phyloP scores from a whole-genome alignment of 2,113 vertebrate species.

The Tympanuchus pallidicinctus region DNA sequence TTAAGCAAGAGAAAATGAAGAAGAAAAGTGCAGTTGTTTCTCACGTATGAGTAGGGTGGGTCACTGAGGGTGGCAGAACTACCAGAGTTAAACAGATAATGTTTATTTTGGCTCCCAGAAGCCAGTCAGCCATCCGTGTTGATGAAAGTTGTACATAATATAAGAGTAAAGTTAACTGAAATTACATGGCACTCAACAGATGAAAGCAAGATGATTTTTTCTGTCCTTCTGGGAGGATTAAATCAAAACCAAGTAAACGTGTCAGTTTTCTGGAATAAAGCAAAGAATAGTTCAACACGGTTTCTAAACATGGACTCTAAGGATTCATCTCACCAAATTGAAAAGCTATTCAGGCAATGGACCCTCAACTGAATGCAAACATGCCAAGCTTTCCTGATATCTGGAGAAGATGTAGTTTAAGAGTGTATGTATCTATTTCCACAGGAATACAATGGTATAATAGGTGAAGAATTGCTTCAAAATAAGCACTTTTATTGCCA shows the following conservation, averaged over 20 bases:
- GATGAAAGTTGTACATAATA: not conserved
- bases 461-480: not conserved
- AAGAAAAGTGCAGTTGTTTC: not conserved
- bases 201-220: not conserved
- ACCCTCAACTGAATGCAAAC: not conserved
- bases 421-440: not conserved
- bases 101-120: not conserved
- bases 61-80: not conserved
- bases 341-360: not conserved
- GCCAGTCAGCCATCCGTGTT: not conserved
- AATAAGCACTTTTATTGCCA: not conserved
- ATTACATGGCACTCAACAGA: not conserved
- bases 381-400: not conserved
- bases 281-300: not conserved
- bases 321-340: not conserved
- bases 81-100: not conserved
- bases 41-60: not conserved
- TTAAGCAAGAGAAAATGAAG: not conserved
- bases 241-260: not conserved
- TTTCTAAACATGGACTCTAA: not conserved
- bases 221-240: not conserved
- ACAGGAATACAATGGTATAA: not conserved
- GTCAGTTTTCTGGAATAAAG: not conserved
- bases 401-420: not conserved
- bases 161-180: constrained; percentile 3